A percentile compares a stretch with the other conserved stretches of the same genome.
phyloP scores from a whole-genome alignment of 2,888 invertebrate species.

The Sarcophaga variegata region DNA sequence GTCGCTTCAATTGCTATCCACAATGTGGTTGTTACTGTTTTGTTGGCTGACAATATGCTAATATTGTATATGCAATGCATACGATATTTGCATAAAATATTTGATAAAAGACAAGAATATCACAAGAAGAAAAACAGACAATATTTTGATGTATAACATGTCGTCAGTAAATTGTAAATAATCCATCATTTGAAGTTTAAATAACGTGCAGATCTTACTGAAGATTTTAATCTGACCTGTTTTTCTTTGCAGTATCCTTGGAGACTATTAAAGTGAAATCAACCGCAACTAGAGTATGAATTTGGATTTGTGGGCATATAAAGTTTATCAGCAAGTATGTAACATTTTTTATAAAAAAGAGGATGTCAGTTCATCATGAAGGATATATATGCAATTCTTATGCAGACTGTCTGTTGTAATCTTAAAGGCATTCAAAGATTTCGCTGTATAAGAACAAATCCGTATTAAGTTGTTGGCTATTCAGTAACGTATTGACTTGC shows the following conservation, averaged over 20 bases:
- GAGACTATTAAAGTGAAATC: constrained; percentile 10
- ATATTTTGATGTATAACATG: constrained; percentile 58
- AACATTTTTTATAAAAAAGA: too few species aligned
- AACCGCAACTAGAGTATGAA: too few species aligned
- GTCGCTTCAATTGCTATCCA: neutral
- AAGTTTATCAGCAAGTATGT: too few species aligned
- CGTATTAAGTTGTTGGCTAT: too few species aligned
- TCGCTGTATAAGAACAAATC: too few species aligned
- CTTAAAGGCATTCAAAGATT: too few species aligned
- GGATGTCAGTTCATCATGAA: too few species aligned
- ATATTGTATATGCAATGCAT: constrained; percentile 48
- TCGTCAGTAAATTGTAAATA: constrained; percentile 67
- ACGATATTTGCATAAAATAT: constrained; percentile 63
- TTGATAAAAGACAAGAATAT: constrained; percentile 53
- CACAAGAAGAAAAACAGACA: neutral
- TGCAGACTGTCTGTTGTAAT: too few species aligned
- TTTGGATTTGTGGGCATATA: too few species aligned
- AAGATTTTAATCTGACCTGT: constrained; percentile 53
- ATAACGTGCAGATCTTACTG: neutral
- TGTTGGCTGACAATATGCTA: constrained; percentile 43
- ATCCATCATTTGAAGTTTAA: constrained; percentile 65
- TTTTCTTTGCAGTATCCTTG: neutral
- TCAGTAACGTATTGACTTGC: too few species aligned
- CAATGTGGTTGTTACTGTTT: constrained; percentile 36
- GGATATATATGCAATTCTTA: too few species aligned